phyloP scores from a whole-genome alignment of 53 echinoderm and acorn worm species.

The Echinarachnius parma region DNA sequence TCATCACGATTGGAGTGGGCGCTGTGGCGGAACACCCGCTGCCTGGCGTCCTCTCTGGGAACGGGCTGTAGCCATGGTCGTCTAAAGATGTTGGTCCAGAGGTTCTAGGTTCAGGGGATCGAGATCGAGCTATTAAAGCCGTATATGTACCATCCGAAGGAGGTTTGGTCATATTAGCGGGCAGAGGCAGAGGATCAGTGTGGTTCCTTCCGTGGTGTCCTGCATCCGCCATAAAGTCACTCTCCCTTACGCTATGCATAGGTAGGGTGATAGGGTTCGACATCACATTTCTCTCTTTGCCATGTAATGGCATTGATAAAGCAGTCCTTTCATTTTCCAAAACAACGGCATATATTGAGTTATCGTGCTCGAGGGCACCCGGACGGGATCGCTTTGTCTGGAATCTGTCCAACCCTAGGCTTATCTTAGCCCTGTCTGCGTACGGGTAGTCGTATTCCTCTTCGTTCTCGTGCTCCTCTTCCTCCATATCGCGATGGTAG shows the following conservation, averaged over 20 bases:
- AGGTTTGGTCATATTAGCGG: neutral
- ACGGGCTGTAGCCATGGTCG: neutral
- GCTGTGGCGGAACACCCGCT: conserved; percentile 35
- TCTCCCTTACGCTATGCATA: neutral
- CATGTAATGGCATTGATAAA: too few relatives aligned
- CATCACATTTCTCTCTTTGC: neutral
- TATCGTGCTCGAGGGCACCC: conserved; percentile 36
- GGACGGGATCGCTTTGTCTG: conserved; percentile 31
- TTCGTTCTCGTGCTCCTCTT: conserved; percentile 11
- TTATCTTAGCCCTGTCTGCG: conserved; percentile 35
- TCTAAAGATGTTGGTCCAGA: too few relatives aligned
- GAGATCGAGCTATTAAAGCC: conserved; percentile 24
- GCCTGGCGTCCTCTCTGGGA: conserved; percentile 31
- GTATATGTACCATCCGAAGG: conserved; percentile 42
- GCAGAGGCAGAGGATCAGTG: conserved; percentile 24
- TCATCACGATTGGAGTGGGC: conserved; percentile 5
- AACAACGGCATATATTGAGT: conserved; percentile 37
- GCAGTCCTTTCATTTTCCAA: conserved; percentile 29
- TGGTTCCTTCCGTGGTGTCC: conserved; percentile 35
- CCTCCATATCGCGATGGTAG: conserved; percentile 17
- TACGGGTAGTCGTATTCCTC: conserved; percentile 44
- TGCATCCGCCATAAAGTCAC: conserved; percentile 25
- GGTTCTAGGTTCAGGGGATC: neutral
- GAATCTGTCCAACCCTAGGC: conserved; percentile 27
- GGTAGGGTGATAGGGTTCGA: neutral